Evolutionary conservation across 2,888 invertebrate species (phyloP).

Genomic region (Alviniconcha strummeri): DNA sequence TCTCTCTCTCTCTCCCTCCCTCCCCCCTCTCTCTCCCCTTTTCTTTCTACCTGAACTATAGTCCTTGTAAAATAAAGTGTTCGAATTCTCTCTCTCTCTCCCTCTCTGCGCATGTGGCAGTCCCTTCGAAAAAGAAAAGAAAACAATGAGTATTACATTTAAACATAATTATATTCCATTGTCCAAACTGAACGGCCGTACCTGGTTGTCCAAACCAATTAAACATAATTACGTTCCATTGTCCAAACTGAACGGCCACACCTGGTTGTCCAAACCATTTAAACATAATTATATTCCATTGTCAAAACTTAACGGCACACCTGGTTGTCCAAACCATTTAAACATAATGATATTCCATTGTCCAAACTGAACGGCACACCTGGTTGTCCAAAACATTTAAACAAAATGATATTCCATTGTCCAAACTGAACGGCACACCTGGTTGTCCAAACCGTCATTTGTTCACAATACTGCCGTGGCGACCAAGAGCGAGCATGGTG

Average conservation of each 20-base stretch:
- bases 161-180: too few species aligned
- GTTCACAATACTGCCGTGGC: constrained; percentile 22
- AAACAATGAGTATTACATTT: background rate
- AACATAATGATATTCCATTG: background rate
- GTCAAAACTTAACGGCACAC: background rate
- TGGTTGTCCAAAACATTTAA: background rate
- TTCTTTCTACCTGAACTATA: background rate
- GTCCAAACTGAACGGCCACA: too few species aligned
- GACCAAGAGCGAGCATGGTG: constrained; percentile 54
- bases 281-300: background rate
- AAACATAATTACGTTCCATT: too few species aligned
- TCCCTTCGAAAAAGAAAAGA: background rate
- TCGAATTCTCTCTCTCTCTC: too few species aligned
- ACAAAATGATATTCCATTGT: background rate
- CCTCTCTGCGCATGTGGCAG: background rate
- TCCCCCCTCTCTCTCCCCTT: background rate
- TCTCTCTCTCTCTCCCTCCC: too few species aligned
- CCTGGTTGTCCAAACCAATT: too few species aligned
- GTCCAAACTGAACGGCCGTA: too few species aligned
- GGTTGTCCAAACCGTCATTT: background rate
- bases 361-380: background rate
- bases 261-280: too few species aligned
- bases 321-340: background rate
- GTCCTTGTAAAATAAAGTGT: background rate
- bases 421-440: too few species aligned